Percentiles rank a stretch among this genome's conserved stretches.
Conservation (phyloP, 2,113 vertebrate genomes). For the Phalacrocorax pelagicus region DNA sequence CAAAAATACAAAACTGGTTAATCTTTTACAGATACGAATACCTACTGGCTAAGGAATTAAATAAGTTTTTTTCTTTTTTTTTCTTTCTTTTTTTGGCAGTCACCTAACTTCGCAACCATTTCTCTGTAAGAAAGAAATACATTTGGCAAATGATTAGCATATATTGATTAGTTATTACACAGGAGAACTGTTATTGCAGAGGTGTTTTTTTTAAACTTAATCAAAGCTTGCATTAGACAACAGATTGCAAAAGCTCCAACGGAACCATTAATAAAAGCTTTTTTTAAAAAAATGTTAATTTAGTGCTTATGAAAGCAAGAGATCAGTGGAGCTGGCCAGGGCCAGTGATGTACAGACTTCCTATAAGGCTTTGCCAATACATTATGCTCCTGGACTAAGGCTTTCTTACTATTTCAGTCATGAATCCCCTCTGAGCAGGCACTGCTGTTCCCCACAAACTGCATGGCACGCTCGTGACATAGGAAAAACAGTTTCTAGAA, state of each 20-base stretch:
- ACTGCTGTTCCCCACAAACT: not conserved
- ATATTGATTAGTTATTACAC: slow-evolving; percentile 43
- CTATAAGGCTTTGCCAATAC: not conserved
- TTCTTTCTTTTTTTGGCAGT: not conserved
- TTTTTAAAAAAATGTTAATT: not conserved
- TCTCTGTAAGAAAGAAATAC: not conserved
- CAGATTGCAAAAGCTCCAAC: slow-evolving; percentile 7
- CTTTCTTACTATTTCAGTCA: not conserved
- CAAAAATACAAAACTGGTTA: not conserved
- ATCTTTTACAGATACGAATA: not conserved
- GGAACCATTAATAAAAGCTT: slow-evolving; percentile 2
- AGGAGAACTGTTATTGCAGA: not conserved
- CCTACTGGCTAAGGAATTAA: not conserved
- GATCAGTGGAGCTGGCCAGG: not conserved
- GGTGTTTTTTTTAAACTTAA: not conserved
- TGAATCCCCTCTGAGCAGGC: not conserved
- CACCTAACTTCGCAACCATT: not conserved
- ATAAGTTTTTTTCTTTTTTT: not conserved
- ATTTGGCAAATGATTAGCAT: slow-evolving; percentile 30
- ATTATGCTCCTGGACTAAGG: not conserved
- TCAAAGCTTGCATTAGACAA: slow-evolving; percentile 56
- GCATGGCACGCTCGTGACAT: accelerated
- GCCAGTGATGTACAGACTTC: not conserved
- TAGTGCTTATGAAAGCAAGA: not conserved
- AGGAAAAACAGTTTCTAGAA: not conserved